Evolutionary conservation across 2,797 vertebrate genomes (phyloP).

Genomic region (Odontamblyopus rebecca): DNA sequence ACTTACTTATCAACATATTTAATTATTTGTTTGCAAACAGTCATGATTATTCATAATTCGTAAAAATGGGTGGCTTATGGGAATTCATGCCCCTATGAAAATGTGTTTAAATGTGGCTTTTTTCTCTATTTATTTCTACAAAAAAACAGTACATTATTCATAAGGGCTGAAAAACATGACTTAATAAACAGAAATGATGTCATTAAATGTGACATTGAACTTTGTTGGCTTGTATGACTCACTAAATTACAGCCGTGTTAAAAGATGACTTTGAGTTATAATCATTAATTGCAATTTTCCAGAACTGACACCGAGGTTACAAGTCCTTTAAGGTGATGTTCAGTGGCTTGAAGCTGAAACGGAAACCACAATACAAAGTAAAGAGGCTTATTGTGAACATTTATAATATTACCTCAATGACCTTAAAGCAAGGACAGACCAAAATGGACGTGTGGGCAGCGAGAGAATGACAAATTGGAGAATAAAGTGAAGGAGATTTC

Average conservation of each 20-base stretch:
- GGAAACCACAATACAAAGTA: constrained; percentile 10
- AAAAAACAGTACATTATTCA: no score
- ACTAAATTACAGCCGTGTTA: not conserved
- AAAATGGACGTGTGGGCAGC: constrained; percentile 28
- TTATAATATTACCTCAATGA: constrained; percentile 48
- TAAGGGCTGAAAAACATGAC: no score
- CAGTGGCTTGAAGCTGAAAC: not conserved
- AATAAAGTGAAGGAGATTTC: constrained; percentile 20
- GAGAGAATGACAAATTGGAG: constrained; percentile 29
- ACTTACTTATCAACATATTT: not conserved
- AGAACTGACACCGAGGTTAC: constrained; percentile 5
- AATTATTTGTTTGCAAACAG: not conserved
- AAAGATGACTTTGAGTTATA: constrained; percentile 10
- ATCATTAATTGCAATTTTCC: constrained; percentile 18
- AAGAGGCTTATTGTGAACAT: constrained; percentile 33
- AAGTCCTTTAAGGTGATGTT: not conserved
- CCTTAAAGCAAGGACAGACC: constrained; percentile 60
- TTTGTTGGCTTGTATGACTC: not conserved
- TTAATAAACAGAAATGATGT: not conserved
- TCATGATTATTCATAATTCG: not conserved
- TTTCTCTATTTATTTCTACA: no score
- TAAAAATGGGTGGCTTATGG: not conserved
- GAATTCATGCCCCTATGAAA: not conserved
- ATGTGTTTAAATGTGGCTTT: no score
- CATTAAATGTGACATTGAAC: not conserved